phyloP scores from a whole-genome alignment of 2,888 invertebrate species.

The Dusona sp. region DNA sequence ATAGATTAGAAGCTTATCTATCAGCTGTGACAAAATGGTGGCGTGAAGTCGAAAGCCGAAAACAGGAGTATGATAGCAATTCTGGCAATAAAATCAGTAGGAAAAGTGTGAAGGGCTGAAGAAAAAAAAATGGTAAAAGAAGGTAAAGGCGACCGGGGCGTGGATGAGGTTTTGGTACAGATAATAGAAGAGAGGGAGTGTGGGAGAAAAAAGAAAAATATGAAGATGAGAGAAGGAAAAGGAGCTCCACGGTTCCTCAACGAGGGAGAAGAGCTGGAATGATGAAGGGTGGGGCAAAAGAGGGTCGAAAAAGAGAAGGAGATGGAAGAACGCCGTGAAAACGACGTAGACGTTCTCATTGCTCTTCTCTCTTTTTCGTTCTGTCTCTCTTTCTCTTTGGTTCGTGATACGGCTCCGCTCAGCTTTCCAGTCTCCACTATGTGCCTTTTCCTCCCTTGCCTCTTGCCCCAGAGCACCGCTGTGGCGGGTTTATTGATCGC shows the following conservation, averaged over 20 bases:
- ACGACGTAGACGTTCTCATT: constrained; percentile 51
- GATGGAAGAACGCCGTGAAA: constrained; percentile 55
- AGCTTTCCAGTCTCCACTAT: constrained; percentile 62
- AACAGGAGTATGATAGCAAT: neutral
- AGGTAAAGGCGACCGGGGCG: constrained; percentile 5
- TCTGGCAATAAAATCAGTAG: neutral
- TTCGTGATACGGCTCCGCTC: constrained; percentile 24
- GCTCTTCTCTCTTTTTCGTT: constrained; percentile 22
- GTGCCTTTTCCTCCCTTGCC: constrained; percentile 57
- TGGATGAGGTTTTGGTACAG: constrained; percentile 31
- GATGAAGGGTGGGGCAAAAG: constrained; percentile 49
- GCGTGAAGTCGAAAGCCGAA: neutral
- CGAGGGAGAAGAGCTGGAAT: constrained; percentile 41
- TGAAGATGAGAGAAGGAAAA: constrained; percentile 37
- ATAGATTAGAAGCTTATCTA: neutral
- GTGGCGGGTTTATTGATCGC: constrained; percentile 81
- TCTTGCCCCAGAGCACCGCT: constrained; percentile 62
- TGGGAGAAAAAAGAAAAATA: constrained; percentile 20
- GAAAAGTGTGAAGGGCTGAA: neutral
- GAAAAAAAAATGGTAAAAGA: neutral
- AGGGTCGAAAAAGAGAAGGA: constrained; percentile 48
- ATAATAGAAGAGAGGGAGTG: constrained; percentile 42
- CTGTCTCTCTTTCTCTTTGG: constrained; percentile 9
- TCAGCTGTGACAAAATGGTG: neutral
- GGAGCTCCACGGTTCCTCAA: constrained; percentile 28